phyloP scores from a whole-genome alignment of 2,888 invertebrate species.

The Amphiduros pacificus region DNA sequence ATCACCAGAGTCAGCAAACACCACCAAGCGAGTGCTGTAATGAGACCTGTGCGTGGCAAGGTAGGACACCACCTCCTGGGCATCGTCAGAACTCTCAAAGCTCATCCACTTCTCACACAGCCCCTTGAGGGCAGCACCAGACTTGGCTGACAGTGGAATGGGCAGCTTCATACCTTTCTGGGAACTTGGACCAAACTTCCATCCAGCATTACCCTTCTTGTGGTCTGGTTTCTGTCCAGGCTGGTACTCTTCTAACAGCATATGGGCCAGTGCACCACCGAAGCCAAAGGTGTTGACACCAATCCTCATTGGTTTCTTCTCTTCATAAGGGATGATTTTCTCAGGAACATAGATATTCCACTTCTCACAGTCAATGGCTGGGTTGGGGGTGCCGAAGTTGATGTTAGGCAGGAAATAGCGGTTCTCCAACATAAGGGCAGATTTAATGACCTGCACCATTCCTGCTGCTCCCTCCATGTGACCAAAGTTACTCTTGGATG shows the following conservation, averaged over 20 bases:
- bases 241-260: slow-evolving; percentile 25
- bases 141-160: slow-evolving; percentile 22
- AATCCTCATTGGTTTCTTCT: slow-evolving; percentile 13
- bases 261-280: slow-evolving; percentile 25
- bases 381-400: slow-evolving; percentile 11
- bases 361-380: not conserved
- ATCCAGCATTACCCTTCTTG: slow-evolving; percentile 15
- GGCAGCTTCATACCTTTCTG: slow-evolving; percentile 9
- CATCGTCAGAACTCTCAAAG: slow-evolving; percentile 18
- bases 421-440: slow-evolving; percentile 16
- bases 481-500: slow-evolving; percentile 24
- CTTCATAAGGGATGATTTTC: slow-evolving; percentile 9
- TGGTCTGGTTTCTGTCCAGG: not conserved
- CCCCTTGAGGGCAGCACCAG: slow-evolving; percentile 15
- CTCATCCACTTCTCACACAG: slow-evolving; percentile 12
- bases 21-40: slow-evolving; percentile 13
- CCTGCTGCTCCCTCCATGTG: slow-evolving; percentile 24
- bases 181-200: slow-evolving; percentile 18
- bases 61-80: slow-evolving; percentile 20
- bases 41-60: slow-evolving; percentile 17
- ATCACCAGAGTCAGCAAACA: slow-evolving; percentile 18
- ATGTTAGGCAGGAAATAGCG: slow-evolving; percentile 18
- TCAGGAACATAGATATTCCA: slow-evolving; percentile 18
- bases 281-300: slow-evolving; percentile 24
- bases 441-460: slow-evolving; percentile 26